Conservation (phyloP, 1,140 invertebrate species). For the Nautilus pompilius region DNA sequence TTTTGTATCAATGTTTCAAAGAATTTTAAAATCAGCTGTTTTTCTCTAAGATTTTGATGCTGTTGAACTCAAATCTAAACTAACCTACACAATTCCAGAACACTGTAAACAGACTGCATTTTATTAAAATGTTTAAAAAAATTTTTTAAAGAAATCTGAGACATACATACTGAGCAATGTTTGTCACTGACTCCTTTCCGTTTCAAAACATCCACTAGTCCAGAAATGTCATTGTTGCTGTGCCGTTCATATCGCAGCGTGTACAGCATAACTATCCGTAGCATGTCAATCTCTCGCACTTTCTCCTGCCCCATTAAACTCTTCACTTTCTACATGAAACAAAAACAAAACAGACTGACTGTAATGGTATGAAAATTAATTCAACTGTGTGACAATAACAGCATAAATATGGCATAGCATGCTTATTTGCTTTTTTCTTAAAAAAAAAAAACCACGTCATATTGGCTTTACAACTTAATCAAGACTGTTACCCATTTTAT, state of each 20-base stretch:
- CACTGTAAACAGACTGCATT: too few relatives aligned
- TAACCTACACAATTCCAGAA: too few relatives aligned
- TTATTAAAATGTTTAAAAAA: too few relatives aligned
- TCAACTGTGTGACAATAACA: not conserved
- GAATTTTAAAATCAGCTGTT: too few relatives aligned
- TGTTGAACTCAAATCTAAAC: too few relatives aligned
- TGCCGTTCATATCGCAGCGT: constrained; percentile 88
- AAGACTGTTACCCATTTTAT: too few relatives aligned
- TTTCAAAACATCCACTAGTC: constrained; percentile 72
- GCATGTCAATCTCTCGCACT: constrained; percentile 75
- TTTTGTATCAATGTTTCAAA: too few relatives aligned
- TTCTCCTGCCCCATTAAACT: constrained; percentile 69
- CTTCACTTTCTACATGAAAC: constrained; percentile 67
- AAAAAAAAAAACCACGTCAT: not conserved
- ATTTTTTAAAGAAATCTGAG: too few relatives aligned
- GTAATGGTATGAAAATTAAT: not conserved
- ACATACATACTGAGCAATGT: constrained; percentile 48
- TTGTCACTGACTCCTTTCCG: constrained; percentile 62
- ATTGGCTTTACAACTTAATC: too few relatives aligned
- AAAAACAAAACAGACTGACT: constrained; percentile 1
- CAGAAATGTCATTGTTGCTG: constrained; percentile 71
- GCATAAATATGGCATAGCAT: not conserved
- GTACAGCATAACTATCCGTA: constrained; percentile 88
- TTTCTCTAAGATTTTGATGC: too few relatives aligned
- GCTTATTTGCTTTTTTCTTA: not conserved